A percentile compares a stretch with the other conserved stretches of the same genome.
Evolutionary conservation across 2,113 vertebrate genomes (phyloP).

Genomic region (Cyprinodon brontotheroides): DNA sequence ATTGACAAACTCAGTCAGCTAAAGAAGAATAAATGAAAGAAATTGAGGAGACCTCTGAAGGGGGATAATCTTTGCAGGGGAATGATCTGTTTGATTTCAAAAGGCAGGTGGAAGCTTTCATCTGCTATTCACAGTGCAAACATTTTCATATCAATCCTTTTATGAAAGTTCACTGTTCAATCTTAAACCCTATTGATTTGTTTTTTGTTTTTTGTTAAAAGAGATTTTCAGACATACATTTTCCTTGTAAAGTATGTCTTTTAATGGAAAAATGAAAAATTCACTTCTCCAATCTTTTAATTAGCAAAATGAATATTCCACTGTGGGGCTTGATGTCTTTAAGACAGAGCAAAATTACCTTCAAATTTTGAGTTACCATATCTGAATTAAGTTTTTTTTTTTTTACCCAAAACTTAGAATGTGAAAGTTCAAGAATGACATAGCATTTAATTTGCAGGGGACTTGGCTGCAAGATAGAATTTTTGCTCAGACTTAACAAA

Average conservation of each 20-base stretch:
- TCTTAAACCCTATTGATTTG: not conserved
- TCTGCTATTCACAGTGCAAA: conserved; percentile 34
- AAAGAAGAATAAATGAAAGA: conserved; percentile 71
- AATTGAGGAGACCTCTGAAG: conserved; percentile 52
- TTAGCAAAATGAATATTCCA: not conserved
- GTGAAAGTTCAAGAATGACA: not conserved
- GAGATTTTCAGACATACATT: not conserved
- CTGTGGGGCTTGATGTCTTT: not conserved
- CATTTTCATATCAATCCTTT: conserved; percentile 36
- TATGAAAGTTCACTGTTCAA: not conserved
- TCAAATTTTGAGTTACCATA: not conserved
- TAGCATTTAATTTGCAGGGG: not conserved
- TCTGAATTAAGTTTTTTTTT: not conserved
- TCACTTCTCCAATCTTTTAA: not conserved
- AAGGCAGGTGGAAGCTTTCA: conserved; percentile 45
- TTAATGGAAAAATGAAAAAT: not conserved
- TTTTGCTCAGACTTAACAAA: too few species aligned
- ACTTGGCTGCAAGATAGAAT: not conserved
- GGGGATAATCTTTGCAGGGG: conserved; percentile 61
- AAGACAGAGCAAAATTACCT: not conserved
- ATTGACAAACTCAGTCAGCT: conserved; percentile 74
- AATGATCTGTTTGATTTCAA: conserved; percentile 53
- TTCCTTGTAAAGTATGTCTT: not conserved
- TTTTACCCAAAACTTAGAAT: not conserved
- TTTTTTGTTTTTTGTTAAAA: not conserved